Conservation (phyloP, 2,888 invertebrate genomes). For the Yponomeuta evonymella region DNA sequence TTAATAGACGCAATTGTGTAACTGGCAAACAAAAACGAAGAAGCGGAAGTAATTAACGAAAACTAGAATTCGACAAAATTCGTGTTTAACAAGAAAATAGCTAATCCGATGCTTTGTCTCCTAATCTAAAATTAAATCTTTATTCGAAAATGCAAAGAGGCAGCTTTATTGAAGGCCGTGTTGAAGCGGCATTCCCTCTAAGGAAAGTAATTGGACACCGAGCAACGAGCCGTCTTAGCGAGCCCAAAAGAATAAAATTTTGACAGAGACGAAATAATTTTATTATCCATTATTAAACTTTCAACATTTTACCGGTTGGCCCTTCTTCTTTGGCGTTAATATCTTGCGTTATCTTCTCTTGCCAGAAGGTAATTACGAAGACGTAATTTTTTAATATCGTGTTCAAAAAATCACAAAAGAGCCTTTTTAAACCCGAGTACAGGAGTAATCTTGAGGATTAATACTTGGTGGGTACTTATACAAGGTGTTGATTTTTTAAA, state of each 20-base stretch:
- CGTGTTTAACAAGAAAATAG: slow-evolving; percentile 19
- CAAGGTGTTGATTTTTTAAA: too few relatives aligned
- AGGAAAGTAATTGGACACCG: slow-evolving; percentile 54
- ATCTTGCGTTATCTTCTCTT: too few relatives aligned
- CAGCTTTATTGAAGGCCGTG: slow-evolving; percentile 42
- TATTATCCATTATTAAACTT: slow-evolving; percentile 45
- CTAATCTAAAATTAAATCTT: slow-evolving; percentile 66
- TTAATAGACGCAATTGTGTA: not conserved
- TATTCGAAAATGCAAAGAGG: slow-evolving; percentile 46
- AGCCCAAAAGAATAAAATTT: slow-evolving; percentile 41
- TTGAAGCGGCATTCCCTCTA: slow-evolving; percentile 52
- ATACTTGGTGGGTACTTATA: too few relatives aligned
- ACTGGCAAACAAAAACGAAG: slow-evolving; percentile 6
- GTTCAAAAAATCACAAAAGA: too few relatives aligned
- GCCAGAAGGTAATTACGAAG: too few relatives aligned
- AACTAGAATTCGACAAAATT: slow-evolving; percentile 13
- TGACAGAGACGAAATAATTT: slow-evolving; percentile 50
- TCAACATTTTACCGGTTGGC: slow-evolving; percentile 22
- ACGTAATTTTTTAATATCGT: too few relatives aligned
- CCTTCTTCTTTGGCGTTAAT: not conserved
- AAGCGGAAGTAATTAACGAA: slow-evolving; percentile 9
- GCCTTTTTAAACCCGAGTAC: too few relatives aligned
- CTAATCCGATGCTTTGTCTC: slow-evolving; percentile 29
- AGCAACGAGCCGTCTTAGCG: slow-evolving; percentile 44
- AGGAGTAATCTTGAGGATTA: too few relatives aligned